phyloP scores from a whole-genome alignment of 2,797 vertebrate genomes.

The Ctenopoma multispine region DNA sequence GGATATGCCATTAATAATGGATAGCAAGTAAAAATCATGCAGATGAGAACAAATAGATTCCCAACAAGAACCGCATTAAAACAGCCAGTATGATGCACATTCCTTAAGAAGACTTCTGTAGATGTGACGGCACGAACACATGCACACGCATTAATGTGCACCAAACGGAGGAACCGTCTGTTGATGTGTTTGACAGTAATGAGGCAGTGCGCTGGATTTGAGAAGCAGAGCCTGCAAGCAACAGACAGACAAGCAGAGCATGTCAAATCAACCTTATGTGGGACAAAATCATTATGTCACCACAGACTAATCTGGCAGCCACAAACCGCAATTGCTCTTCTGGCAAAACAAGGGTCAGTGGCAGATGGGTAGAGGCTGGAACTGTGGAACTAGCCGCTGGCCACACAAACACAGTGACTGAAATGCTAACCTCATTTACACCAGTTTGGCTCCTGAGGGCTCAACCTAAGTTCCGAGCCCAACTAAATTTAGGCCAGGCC shows the following conservation, averaged over 20 bases:
- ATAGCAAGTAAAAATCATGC: conserved; percentile 66
- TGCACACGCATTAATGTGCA: conserved; percentile 32
- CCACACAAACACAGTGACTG: conserved; percentile 45
- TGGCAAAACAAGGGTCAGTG: conserved; percentile 67
- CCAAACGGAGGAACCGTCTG: conserved; percentile 38
- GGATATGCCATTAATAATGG: conserved; percentile 76
- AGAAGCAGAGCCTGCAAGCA: conserved; percentile 62
- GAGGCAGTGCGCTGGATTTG: conserved; percentile 66
- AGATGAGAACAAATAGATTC: conserved; percentile 74
- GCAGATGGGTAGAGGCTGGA: conserved; percentile 67
- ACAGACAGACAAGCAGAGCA: conserved; percentile 70
- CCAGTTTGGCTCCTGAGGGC: conserved; percentile 43
- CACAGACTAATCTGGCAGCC: conserved; percentile 66
- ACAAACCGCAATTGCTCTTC: conserved; percentile 67
- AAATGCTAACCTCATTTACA: conserved; percentile 66
- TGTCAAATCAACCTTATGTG: conserved; percentile 76
- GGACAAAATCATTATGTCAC: conserved; percentile 75
- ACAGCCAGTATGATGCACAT: conserved; percentile 35
- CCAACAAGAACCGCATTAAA: conserved; percentile 54
- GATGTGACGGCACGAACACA: not conserved
- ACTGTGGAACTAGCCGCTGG: conserved; percentile 48
- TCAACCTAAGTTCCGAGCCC: conserved; percentile 49
- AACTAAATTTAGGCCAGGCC: conserved; percentile 67
- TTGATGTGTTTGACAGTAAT: conserved; percentile 73
- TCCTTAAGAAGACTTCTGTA: conserved; percentile 15